These are phyloP conservation scores for Dendrolimus punctatus DNA, from an alignment of 1,140 invertebrate species.

Conservation along the genomic window DNA sequence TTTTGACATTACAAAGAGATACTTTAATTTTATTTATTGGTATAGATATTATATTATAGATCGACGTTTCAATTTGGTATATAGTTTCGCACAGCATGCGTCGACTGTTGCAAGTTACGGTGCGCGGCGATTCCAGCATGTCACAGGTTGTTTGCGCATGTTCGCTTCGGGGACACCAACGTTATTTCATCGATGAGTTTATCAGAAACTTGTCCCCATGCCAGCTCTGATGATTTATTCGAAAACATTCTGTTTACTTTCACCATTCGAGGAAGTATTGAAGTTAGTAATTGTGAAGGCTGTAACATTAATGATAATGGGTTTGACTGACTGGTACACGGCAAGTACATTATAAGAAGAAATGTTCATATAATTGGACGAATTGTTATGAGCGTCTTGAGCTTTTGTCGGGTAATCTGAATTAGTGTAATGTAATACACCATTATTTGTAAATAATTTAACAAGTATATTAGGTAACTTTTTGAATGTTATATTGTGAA, in stretches of 20 bases:
- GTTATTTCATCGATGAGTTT: slow-evolving; percentile 53
- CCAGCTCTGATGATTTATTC: slow-evolving; percentile 55
- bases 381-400: too few relatives aligned
- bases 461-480: too few relatives aligned
- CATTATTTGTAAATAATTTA: too few relatives aligned
- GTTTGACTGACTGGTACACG: too few relatives aligned
- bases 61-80: neutral
- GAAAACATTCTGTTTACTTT: slow-evolving; percentile 33
- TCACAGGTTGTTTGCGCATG: slow-evolving; percentile 45
- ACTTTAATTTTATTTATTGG: too few relatives aligned
- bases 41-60: too few relatives aligned
- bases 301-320: slow-evolving; percentile 24
- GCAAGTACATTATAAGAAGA: too few relatives aligned
- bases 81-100: slow-evolving; percentile 9
- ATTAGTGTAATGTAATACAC: too few relatives aligned
- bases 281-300: slow-evolving; percentile 31
- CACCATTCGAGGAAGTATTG: slow-evolving; percentile 30
- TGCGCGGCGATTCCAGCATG: slow-evolving; percentile 22
- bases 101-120: slow-evolving; percentile 5
- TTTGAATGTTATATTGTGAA: too few relatives aligned
- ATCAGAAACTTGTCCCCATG: slow-evolving; percentile 48
- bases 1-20: too few relatives aligned
- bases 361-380: too few relatives aligned
- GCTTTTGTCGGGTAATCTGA: too few relatives aligned
- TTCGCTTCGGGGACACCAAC: slow-evolving; percentile 33